Percentiles rank a stretch among this genome's conserved stretches.
These are phyloP conservation scores for Coracias cyanogaster DNA, from an alignment of 2,797 vertebrate genomes.

Conservation along the genomic window DNA sequence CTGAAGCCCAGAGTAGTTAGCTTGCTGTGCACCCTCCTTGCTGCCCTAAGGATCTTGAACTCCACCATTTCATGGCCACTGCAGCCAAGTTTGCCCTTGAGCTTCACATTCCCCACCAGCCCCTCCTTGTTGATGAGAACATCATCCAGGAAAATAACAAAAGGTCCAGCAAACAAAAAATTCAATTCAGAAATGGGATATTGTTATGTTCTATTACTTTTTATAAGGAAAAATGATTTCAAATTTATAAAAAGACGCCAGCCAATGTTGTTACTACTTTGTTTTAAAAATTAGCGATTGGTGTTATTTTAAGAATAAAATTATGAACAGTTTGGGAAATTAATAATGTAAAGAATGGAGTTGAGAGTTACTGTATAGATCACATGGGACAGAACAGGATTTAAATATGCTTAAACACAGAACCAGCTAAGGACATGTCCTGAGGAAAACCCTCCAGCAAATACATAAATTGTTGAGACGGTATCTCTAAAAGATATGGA, in stretches of 20 bases:
- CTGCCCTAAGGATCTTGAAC: not conserved
- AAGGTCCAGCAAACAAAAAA: not conserved
- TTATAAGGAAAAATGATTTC: not conserved
- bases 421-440: not conserved
- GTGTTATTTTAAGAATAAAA: not conserved
- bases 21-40: not conserved
- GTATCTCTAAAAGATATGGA: not conserved
- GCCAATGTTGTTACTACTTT: not conserved
- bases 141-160: not conserved
- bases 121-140: not conserved
- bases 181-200: not conserved
- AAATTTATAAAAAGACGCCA: not conserved
- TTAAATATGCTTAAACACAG: constrained; percentile 15
- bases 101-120: not conserved
- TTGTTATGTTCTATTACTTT: not conserved
- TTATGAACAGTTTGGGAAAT: not conserved
- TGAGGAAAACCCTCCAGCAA: constrained; percentile 28
- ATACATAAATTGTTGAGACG: not conserved
- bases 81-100: not conserved
- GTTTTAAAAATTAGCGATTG: not conserved
- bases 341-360: not conserved
- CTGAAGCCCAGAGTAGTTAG: not conserved
- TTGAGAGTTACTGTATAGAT: not conserved
- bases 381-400: not conserved
- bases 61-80: not conserved